Evolutionary conservation across 2,888 invertebrate species (phyloP), one percentile per base, ranked within the genome.

Genomic region (Sericinus montela): DNA sequence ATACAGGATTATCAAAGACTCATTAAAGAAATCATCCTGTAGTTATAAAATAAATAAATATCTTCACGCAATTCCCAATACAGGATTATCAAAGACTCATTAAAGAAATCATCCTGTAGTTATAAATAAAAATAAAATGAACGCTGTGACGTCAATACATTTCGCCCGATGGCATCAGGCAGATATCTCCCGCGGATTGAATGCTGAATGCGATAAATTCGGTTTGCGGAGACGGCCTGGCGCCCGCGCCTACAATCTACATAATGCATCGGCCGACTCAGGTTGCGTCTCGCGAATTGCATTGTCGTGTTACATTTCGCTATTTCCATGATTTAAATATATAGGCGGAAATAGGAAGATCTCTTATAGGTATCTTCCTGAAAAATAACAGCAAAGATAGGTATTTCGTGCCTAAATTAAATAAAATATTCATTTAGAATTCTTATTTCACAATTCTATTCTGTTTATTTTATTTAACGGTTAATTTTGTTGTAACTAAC

Each of bases 121-220:
- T 38, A 47, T n/a, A 41, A 19, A 28, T 39, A 48, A 40, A 45
- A 50, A 50, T 45, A 50, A 40, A 45, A 41, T 36, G 19, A 69
- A 67, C 66, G 63, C 39, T 58, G 28, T 37, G 28, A 45, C 58
- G 60, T 41, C 52, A 41, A 58, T 63, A 63, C 56, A 72, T 71
- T 75, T 74, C 74, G 72, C 70, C 59, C 71, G 72, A 69, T 69
- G 68, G 58, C 65, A 61, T 58, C 63, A 72, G 75, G 75, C 83
- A 82, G 82, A 84, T 81, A 84, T 75, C 75, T 72, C 67, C 64
- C 69, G 67, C 69, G 78, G 69, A 80, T 78, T 81, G 86, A 83
- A 87, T 86, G 80, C 82, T 75, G 83, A 82, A 82, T 83, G 79
- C 70, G 86, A 87, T 87, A 86, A 87, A 86, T 83, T 84, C 83